Conservation (phyloP, 2,797 vertebrate genomes). For the Euphonia xanthogaster region DNA sequence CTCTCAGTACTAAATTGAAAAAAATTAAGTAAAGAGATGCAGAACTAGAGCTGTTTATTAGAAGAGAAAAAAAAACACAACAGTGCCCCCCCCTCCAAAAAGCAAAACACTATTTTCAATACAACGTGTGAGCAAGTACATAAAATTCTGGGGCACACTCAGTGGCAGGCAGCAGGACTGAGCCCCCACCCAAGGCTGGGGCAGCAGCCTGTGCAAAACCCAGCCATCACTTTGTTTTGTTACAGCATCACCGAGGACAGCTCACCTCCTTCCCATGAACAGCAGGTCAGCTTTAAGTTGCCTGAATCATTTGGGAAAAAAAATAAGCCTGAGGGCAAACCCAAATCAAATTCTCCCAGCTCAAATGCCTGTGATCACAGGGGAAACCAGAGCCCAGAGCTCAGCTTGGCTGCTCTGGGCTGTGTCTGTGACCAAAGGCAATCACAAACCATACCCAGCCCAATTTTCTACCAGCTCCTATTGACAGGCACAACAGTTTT, state of each 20-base stretch:
- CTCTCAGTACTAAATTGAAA: not conserved
- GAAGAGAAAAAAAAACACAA: not conserved
- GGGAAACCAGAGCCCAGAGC: not conserved
- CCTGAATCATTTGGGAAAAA: not conserved
- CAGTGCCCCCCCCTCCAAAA: accelerated
- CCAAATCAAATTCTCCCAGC: not conserved
- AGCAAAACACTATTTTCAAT: not conserved
- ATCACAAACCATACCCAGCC: not conserved
- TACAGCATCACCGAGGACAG: not conserved
- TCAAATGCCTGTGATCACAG: not conserved
- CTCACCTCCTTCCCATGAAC: not conserved
- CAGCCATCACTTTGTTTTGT: not conserved
- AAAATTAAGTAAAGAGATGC: not conserved
- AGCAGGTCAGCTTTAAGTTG: not conserved
- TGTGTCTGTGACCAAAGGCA: not conserved
- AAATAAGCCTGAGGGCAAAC: not conserved
- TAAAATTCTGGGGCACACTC: not conserved
- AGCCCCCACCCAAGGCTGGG: not conserved
- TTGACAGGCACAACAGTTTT: not conserved
- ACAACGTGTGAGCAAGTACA: not conserved
- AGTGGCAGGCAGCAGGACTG: not conserved
- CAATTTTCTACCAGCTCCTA: not conserved
- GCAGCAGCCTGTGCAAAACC: not conserved
- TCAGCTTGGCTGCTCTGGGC: not conserved
- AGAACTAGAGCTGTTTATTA: not conserved